Percentiles rank a stretch among this genome's conserved stretches.
Conservation (phyloP, 2,113 vertebrate species). For the Myxocyprinus asiaticus region DNA sequence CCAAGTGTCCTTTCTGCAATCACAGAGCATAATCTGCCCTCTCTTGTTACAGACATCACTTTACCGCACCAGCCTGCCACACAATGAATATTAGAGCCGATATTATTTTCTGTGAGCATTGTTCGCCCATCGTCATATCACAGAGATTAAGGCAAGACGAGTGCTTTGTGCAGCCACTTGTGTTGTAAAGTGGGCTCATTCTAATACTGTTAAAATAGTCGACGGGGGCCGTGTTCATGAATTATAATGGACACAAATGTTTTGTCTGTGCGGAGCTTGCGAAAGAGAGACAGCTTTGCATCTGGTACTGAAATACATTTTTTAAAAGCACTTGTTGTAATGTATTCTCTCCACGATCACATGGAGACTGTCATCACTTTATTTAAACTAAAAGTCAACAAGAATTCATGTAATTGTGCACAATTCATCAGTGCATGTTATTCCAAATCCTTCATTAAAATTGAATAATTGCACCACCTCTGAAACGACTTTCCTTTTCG, state of each 20-base stretch:
- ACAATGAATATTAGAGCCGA: slow-evolving; percentile 86
- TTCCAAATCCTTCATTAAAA: too few relatives aligned
- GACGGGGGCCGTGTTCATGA: slow-evolving; percentile 80
- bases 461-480: too few relatives aligned
- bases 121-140: slow-evolving; percentile 81
- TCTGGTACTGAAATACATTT: slow-evolving; percentile 61
- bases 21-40: slow-evolving; percentile 89
- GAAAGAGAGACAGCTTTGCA: slow-evolving; percentile 81
- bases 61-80: slow-evolving; percentile 71
- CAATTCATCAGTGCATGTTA: too few relatives aligned
- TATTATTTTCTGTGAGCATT: slow-evolving; percentile 83
- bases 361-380: slow-evolving; percentile 76
- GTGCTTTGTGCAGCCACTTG: slow-evolving; percentile 86
- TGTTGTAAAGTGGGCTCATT: slow-evolving; percentile 86
- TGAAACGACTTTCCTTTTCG: too few relatives aligned
- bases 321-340: slow-evolving; percentile 60
- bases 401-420: too few relatives aligned
- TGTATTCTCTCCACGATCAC: slow-evolving; percentile 84
- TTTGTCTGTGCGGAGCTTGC: slow-evolving; percentile 64
- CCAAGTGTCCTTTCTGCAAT: slow-evolving; percentile 89
- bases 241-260: slow-evolving; percentile 86
- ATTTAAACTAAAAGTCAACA: slow-evolving; percentile 29
- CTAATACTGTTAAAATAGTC: slow-evolving; percentile 91
- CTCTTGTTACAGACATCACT: slow-evolving; percentile 76
- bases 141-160: slow-evolving; percentile 72